phyloP scores from a whole-genome alignment of 2,113 vertebrate species.

The Orthonyx spaldingii region DNA sequence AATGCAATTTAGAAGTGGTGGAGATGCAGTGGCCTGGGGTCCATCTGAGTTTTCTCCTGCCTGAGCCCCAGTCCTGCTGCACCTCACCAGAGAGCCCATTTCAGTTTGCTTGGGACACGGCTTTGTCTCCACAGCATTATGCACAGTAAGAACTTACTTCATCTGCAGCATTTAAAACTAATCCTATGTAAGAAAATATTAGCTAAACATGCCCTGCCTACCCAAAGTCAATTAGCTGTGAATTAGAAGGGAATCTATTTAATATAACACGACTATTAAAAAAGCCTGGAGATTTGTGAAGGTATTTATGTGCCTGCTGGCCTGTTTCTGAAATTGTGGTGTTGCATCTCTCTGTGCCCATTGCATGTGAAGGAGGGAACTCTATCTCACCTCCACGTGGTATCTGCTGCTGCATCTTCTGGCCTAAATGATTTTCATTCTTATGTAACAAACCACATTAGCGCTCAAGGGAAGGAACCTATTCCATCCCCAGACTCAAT shows the following conservation, averaged over 20 bases:
- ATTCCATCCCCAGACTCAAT: not conserved
- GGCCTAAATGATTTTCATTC: not conserved
- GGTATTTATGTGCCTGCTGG: not conserved
- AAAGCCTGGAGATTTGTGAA: not conserved
- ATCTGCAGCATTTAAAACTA: not conserved
- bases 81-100: not conserved
- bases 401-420: not conserved
- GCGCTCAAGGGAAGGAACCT: not conserved
- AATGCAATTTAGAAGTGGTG: not conserved
- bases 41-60: not conserved
- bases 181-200: not conserved
- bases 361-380: not conserved
- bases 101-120: not conserved
- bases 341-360: not conserved
- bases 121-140: not conserved
- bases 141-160: not conserved
- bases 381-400: not conserved
- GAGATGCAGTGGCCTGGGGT: not conserved
- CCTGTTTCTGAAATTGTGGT: not conserved
- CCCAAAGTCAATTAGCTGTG: not conserved
- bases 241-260: not conserved
- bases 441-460: not conserved
- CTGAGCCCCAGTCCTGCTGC: not conserved
- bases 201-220: not conserved
- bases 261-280: not conserved